Evolutionary conservation across 1,140 invertebrate genomes (phyloP).

Genomic region (Drosophila ohnishii): DNA sequence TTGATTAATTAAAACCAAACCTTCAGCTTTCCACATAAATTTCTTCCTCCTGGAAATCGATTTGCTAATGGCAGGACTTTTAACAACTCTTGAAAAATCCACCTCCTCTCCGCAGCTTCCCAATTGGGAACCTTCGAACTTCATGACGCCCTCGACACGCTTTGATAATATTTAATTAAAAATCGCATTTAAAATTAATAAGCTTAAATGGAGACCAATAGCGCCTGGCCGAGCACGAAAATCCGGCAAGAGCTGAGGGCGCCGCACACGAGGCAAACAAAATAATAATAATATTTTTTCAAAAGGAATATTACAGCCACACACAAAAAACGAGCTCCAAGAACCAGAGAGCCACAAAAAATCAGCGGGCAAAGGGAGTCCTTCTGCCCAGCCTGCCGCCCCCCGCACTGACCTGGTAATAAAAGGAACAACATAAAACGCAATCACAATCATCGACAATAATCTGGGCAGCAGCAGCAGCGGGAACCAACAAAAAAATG

Average conservation of each 20-base stretch:
- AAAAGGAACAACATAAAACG: slow-evolving; percentile 81
- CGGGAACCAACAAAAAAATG: slow-evolving; percentile 70
- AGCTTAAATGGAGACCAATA: slow-evolving; percentile 80
- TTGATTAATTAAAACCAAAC: slow-evolving; percentile 2
- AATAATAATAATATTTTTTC: slow-evolving; percentile 57
- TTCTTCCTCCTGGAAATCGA: neutral
- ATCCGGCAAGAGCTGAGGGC: slow-evolving; percentile 19
- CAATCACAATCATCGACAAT: slow-evolving; percentile 83
- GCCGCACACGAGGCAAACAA: slow-evolving; percentile 58
- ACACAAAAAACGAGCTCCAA: slow-evolving; percentile 19
- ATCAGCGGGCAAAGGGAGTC: slow-evolving; percentile 7
- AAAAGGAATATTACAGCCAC: slow-evolving; percentile 77
- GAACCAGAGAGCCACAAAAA: slow-evolving; percentile 10
- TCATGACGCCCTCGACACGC: slow-evolving; percentile 67
- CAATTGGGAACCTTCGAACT: slow-evolving; percentile 31
- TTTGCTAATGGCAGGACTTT: slow-evolving; percentile 8
- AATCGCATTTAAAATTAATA: slow-evolving; percentile 81
- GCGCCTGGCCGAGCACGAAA: slow-evolving; percentile 69
- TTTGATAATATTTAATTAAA: slow-evolving; percentile 80
- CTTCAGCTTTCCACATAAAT: neutral
- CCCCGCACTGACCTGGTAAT: slow-evolving; percentile 57
- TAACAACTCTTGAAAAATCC: slow-evolving; percentile 21
- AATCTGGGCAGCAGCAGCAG: slow-evolving; percentile 75
- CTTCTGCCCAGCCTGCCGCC: neutral
- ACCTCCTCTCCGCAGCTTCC: neutral